Evolutionary conservation across 2,797 vertebrate genomes (phyloP), one percentile per base, ranked within the genome.

Genomic region (Poliocrania exsul): DNA sequence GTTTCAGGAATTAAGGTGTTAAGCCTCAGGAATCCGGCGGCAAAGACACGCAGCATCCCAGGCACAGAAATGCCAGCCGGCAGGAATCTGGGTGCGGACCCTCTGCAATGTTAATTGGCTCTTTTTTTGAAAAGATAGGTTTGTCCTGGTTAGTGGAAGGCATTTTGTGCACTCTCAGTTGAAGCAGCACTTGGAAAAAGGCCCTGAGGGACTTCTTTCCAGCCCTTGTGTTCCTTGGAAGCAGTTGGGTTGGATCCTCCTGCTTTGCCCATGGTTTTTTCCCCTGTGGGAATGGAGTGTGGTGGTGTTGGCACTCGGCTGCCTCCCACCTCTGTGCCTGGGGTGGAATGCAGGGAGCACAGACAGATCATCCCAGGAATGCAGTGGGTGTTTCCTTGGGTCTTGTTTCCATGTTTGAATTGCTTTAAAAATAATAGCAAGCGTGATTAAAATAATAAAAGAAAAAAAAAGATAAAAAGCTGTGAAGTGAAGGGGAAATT

Each of bases 21-120:
- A 89, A 95, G 92, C 95, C 97, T 97, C 96, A 97, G 96, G 96
- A 97, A 97, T 97, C 95, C 92, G 53, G 87, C 72, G 51, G 91
- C 96, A 77, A 82, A 95, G 93, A 92, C 91, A 74, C n/a, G 51
- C 93, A 88, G 87, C 86, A 92, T 96, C 92, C 88, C 75, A 88
- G 70, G 93, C 16, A 15, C 24, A 58, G 86, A 42, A 66, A 86
- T 85, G 90, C 91, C 90, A 96, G 19, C 37, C 57, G 9, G 77
- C 87, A 93, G 86, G 94, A 97, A 96, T 91, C 84, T 81, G 91
- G 93, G 90, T 94, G 93, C 62, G 89, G 93, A 95, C 74, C 18
- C 74, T 79, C 33, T 51, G 92, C 79, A 92, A 91, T 69, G 92
- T 72, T 94, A 93, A 92, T 86, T 82, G 74, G 58, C 2, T 13